Conservation (phyloP, 2,888 invertebrate species). For the Xylota segnis region DNA sequence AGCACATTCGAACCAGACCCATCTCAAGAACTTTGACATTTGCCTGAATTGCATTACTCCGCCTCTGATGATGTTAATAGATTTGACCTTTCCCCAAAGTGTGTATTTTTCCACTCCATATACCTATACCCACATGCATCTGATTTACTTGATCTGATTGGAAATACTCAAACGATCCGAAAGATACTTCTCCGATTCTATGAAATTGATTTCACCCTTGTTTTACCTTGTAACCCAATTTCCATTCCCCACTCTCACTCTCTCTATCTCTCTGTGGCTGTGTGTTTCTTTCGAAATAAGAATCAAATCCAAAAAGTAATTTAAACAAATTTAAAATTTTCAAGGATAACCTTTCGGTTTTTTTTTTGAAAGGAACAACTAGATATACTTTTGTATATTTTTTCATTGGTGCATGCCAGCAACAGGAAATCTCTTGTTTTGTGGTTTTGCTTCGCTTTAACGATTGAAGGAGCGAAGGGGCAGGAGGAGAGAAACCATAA, state of each 20-base stretch:
- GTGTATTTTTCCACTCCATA: neutral
- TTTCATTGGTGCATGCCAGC: slow-evolving; percentile 26
- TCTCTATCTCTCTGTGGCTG: neutral
- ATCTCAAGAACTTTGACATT: neutral
- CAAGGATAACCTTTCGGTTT: slow-evolving; percentile 25
- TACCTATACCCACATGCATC: neutral
- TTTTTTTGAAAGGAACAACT: slow-evolving; percentile 16
- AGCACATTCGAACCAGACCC: neutral
- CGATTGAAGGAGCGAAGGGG: neutral
- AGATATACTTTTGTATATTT: slow-evolving; percentile 31
- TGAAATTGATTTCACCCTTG: neutral
- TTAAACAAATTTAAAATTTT: slow-evolving; percentile 2
- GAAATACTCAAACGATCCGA: neutral
- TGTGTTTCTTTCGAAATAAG: slow-evolving; percentile 2
- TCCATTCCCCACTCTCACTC: neutral
- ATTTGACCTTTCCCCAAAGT: slow-evolving; percentile 8
- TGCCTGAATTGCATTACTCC: neutral
- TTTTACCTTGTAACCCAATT: slow-evolving; percentile 10
- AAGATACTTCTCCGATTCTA: neutral
- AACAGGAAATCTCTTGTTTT: slow-evolving; percentile 64
- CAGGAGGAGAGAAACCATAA: neutral
- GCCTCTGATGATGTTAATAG: neutral
- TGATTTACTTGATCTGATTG: slow-evolving; percentile 6
- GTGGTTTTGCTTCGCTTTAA: slow-evolving; percentile 13
- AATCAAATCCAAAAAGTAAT: neutral